Conservation (phyloP, 1,140 invertebrate genomes). For the Lethrus apterus region DNA sequence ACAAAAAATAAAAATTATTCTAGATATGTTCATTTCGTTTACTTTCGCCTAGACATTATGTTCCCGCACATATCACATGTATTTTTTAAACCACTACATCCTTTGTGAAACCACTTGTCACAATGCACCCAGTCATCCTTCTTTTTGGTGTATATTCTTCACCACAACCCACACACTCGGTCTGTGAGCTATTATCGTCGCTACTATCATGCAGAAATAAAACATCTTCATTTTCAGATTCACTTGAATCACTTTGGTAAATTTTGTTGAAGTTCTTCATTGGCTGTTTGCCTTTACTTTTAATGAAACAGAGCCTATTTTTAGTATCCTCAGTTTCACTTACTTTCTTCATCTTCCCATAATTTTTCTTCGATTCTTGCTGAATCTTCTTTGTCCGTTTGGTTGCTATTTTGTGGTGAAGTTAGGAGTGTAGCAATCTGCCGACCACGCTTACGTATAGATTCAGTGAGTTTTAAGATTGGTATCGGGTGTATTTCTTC, state of each 20-base stretch:
- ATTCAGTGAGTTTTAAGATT: slow-evolving; percentile 14
- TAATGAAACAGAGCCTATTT: too few species aligned
- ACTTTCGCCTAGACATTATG: too few species aligned
- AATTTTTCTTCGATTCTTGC: slow-evolving; percentile 8
- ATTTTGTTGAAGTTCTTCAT: too few species aligned
- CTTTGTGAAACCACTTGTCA: slow-evolving; percentile 15
- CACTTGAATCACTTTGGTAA: too few species aligned
- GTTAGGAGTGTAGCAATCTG: slow-evolving; percentile 17
- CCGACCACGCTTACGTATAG: slow-evolving; percentile 16
- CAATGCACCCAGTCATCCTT: slow-evolving; percentile 15
- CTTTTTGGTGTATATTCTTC: slow-evolving; percentile 16
- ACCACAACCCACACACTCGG: slow-evolving; percentile 18
- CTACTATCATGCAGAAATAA: too few species aligned
- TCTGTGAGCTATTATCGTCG: too few species aligned
- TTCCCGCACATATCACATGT: too few species aligned
- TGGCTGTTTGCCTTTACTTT: too few species aligned
- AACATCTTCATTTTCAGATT: too few species aligned
- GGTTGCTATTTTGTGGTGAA: slow-evolving; percentile 17
- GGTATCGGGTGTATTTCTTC: slow-evolving; percentile 18
- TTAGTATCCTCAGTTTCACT: slow-evolving; percentile 11
- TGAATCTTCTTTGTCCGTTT: slow-evolving; percentile 13
- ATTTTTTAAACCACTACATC: too few species aligned
- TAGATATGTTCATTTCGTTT: too few species aligned
- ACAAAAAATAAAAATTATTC: too few species aligned
- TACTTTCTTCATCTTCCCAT: slow-evolving; percentile 10